Evolutionary conservation across 2,888 invertebrate genomes (phyloP), one percentile per base, ranked within the genome.

Genomic region (Tanypteryx hageni): DNA sequence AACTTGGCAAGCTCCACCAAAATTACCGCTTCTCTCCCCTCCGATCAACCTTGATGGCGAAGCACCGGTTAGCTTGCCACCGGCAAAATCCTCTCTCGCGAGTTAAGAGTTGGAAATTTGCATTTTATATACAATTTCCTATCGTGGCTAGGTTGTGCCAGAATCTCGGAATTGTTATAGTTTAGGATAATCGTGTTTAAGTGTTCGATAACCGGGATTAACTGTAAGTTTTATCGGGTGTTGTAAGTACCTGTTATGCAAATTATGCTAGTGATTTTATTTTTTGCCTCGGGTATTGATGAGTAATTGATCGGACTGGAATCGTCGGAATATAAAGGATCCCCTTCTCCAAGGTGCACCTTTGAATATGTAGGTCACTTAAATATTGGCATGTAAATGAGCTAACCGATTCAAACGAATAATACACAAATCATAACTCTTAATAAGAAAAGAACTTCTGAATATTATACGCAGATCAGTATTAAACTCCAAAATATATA

Each of bases 1-100:
- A 89, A 59, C 68, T 89, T 89, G 64, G 89, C 89, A 64, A 86
- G 31, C 61, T 64, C 18, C 86, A 61, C 61, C 59, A 27, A 89
- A 89, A 89, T 89, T 89, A 64, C 16, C 64, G 68, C 68, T 58
- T 64, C 89, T 44, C 64, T 31, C n/a, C 31, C 68, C 64, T 16
- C 44, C 27, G 64, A 44, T 89, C 89, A 64, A 89, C 44, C 86
- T 89, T 68, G 89, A 89, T 64, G n/a, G 59, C 89, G 18, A 64
- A 44, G 64, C 89, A 61, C 44, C 64, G 31, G 89, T 44, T 31
- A 44, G 44, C 22, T 44, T 27, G 64, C 89, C 64, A 27, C n/a
- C 5, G 89, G 89, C 89, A 27, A n/a, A 27, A 56, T 16, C 31
- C 61, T 68, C 44, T 68, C 86, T 14, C 59, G 18, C 10, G 61